A percentile compares a stretch with the other conserved stretches of the same genome.
Conservation (phyloP, 2,888 invertebrate species). For the Caenorhabditis parvicauda region DNA sequence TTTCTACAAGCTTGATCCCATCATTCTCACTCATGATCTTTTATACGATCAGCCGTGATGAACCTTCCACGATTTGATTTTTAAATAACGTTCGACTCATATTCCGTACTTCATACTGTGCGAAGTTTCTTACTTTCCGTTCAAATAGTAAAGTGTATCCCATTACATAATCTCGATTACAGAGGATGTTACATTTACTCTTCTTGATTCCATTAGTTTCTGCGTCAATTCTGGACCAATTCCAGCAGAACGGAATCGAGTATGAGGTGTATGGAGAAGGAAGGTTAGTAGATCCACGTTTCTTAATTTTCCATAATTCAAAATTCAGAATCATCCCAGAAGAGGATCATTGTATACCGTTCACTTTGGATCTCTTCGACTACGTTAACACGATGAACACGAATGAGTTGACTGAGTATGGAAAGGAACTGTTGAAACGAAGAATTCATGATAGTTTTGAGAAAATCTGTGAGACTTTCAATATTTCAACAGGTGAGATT, state of each 20-base stretch:
- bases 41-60: no score
- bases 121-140: no score
- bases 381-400: slow-evolving; percentile 30
- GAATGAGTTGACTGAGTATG: slow-evolving; percentile 32
- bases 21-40: no score
- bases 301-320: background rate
- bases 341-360: slow-evolving; percentile 27
- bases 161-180: no score
- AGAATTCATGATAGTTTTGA: slow-evolving; percentile 29
- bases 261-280: slow-evolving; percentile 39
- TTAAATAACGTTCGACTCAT: no score
- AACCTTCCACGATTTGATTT: no score
- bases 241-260: slow-evolving; percentile 33
- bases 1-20: no score
- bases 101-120: no score
- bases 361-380: slow-evolving; percentile 30
- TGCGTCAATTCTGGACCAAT: slow-evolving; percentile 26
- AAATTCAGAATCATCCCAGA: slow-evolving; percentile 26
- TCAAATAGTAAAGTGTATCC: no score
- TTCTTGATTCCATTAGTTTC: no score
- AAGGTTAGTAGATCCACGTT: slow-evolving; percentile 9
- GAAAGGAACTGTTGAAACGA: slow-evolving; percentile 25
- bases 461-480: slow-evolving; percentile 28
- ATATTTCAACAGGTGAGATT: slow-evolving; percentile 10
- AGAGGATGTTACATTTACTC: no score